Base-by-base conservation (phyloP, 1,140 invertebrate species). In the Euwallacea fornicatus region DNA sequence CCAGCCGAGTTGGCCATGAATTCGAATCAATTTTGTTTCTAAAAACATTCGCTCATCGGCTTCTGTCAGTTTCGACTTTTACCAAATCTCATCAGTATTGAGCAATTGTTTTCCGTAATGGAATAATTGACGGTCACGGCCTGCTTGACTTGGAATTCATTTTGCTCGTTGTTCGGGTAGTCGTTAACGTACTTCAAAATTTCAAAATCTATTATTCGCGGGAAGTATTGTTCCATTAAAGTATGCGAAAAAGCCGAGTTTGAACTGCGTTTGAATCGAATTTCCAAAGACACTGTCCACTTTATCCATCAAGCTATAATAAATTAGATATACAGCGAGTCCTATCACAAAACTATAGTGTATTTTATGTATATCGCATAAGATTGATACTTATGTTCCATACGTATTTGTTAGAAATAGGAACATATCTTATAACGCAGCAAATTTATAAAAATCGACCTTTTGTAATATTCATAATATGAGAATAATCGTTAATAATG, bases 351-450 rank as follows among this genome's bases (percentile, higher is more conserved):
- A 13, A 50, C 46, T 13, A 50, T 10, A 50, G 9, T 50, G 46
- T 50, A 11, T 50, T 11, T 13, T 10, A 50, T 50, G 46, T 56
- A 13, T 56, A 13, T 56, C 16, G 8, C 15, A 9, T 11, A 56
- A 13, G 8, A n/a, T 13, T 56, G 21, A n/a, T 6, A 61, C 42
- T 11, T 67, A 67, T 15, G 46, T 61, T 61, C 55, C 44, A 33
- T 33, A 33, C 21, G 21, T 70, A 56, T 61, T 44, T 64, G 59
- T 64, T 70, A 68, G 66, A 47, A 42, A 63, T 70, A 70, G 68
- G 60, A 50, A 70, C 68, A 70, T 70, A 70, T 70, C 68, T 63
- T 63, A 41, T 68, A 60, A 58, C 65, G 56, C 54, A 70, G 21
- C 33, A 56, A n/a, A 64, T 47, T 63, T 63, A 55, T 47, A 55